Percentiles rank a stretch among this genome's conserved stretches.
Conservation (phyloP, 2,113 vertebrate species). For the Gnathonemus echidnorhynchus region DNA sequence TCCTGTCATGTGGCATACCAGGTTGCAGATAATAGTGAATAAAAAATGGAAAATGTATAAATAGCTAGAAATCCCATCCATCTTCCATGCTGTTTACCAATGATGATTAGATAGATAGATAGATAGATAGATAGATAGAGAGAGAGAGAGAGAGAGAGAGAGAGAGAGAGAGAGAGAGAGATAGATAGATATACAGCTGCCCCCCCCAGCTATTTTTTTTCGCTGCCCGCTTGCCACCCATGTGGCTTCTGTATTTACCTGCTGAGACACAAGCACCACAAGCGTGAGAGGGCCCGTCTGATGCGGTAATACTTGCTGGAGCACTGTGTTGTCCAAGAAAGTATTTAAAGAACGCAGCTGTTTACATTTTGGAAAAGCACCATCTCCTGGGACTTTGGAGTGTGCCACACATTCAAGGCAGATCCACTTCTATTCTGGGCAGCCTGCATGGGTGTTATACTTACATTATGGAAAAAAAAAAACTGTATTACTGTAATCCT, state of each 20-base stretch:
- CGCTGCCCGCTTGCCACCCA: background rate
- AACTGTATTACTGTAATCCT: background rate
- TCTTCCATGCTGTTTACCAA: background rate
- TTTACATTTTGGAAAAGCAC: conserved; percentile 34
- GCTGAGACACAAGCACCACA: background rate
- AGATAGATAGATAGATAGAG: background rate
- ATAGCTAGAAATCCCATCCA: background rate
- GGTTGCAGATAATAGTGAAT: background rate
- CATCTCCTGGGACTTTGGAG: conserved; percentile 38
- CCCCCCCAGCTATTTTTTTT: background rate
- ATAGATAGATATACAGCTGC: background rate
- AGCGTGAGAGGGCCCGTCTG: background rate
- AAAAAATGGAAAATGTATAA: background rate
- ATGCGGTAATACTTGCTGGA: background rate
- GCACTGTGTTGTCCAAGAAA: conserved; percentile 13
- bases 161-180: background rate
- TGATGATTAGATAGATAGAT: background rate
- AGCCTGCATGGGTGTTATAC: background rate
- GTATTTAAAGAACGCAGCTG: conserved; percentile 49
- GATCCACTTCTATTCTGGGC: background rate
- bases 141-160: background rate
- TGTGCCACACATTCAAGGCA: background rate
- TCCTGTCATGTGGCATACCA: background rate
- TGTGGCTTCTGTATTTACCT: background rate
- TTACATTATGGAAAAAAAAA: background rate